Evolutionary conservation across 1,140 invertebrate genomes (phyloP).

Genomic region (Mycetomoellerius zeteki): DNA sequence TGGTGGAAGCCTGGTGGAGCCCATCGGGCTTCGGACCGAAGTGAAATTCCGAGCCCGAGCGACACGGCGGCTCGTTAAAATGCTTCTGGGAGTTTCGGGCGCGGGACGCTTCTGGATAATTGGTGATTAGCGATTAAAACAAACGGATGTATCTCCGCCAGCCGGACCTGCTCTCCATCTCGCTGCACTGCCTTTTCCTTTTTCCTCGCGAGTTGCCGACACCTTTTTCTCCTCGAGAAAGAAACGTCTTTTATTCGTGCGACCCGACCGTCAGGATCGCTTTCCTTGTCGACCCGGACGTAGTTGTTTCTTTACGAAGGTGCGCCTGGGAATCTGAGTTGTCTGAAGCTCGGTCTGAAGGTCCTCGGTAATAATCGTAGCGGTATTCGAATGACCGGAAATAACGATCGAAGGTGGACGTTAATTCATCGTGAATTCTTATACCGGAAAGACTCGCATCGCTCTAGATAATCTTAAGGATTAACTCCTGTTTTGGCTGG

Average conservation of each 20-base stretch:
- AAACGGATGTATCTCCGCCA: conserved; percentile 75
- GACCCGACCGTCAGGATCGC: conserved; percentile 50
- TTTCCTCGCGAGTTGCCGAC: neutral
- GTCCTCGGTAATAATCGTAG: conserved; percentile 12
- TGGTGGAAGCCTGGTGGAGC: too few species aligned
- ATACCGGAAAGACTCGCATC: neutral
- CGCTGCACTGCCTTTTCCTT: neutral
- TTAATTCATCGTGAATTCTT: conserved; percentile 55
- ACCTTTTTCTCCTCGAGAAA: conserved; percentile 43
- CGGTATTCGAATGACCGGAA: conserved; percentile 66
- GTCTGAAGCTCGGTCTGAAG: neutral
- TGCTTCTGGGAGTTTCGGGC: conserved; percentile 86
- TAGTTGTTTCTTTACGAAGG: conserved; percentile 53
- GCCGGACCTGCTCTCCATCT: neutral
- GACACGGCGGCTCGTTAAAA: conserved; percentile 87
- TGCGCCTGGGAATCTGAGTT: conserved; percentile 65
- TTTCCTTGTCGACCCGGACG: conserved; percentile 46
- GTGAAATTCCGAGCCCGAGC: conserved; percentile 85
- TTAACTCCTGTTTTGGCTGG: neutral
- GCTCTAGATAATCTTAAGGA: neutral
- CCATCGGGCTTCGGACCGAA: conserved; percentile 74
- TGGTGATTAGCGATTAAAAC: conserved; percentile 88
- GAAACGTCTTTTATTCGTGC: conserved; percentile 68
- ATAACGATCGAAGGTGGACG: conserved; percentile 63
- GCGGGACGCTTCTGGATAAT: conserved; percentile 85